Evolutionary conservation across 2,888 invertebrate species (phyloP), one percentile per base, ranked within the genome.

Genomic region (Drosophila aldrichi): DNA sequence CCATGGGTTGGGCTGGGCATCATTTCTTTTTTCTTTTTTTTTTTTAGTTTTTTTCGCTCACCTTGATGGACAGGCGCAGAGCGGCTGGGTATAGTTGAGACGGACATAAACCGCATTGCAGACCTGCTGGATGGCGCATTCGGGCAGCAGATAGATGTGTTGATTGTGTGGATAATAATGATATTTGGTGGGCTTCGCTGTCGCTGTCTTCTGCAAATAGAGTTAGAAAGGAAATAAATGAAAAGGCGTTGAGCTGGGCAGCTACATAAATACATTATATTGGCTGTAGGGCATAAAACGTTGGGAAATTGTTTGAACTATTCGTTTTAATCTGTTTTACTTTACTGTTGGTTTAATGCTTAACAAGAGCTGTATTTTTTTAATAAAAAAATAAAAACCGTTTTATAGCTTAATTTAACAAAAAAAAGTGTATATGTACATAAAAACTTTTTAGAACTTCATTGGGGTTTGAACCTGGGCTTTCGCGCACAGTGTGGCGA

Each of bases 81-180:
- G 94, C 6, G 97, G 98, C 93, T 98, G 98, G 56, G 97, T 98
- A 94, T 97, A 97, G 94, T 98, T 98, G 78, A 98, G 94, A 69
- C 98, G 94, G 66, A 97, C 97, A 94, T 98, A 98, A 73, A 98
- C 97, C 2, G 98, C 98, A 93, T 97, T 98, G 94, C 98, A 98
- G 81, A 95, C 97, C 94, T 98, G 98, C 94, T 98, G 98, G 88
- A 98, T 97, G 79, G 98, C 98, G 93, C 98, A 98, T 94, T 98
- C 98, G 74, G 98, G 98, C 86, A 98, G 94, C 90, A 97, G 94
- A 94, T 97, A 97, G 91, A 97, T 96, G 93, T 97, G 97, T 93
- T 97, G 97, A 93, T 97, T 97, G 94, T 97, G 97, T 36, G 97
- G 97, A 93, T 97, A 97, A 94, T 97, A 97, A 93, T 98, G 97